A percentile compares a stretch with the other conserved stretches of the same genome.
Conservation (phyloP, 2,113 vertebrate genomes). For the Silurus meridionalis region DNA sequence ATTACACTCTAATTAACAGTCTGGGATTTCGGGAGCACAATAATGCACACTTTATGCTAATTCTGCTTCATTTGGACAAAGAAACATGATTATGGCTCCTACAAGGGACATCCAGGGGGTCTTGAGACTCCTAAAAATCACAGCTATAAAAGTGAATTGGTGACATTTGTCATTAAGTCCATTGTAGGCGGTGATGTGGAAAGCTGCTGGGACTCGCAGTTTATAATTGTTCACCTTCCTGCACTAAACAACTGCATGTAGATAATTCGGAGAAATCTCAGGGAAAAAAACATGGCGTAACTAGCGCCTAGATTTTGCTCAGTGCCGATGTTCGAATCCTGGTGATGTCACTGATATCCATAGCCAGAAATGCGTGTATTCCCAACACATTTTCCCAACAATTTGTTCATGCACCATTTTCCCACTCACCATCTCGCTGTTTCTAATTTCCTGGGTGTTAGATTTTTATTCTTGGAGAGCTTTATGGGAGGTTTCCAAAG, state of each 20-base stretch:
- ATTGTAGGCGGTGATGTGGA: background rate
- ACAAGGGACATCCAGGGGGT: background rate
- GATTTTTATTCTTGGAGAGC: no score
- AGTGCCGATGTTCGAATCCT: background rate
- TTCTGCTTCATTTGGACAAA: background rate
- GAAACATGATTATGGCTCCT: background rate
- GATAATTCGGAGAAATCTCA: background rate
- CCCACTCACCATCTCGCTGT: no score
- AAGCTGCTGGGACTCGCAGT: background rate
- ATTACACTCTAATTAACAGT: slow-evolving; percentile 3
- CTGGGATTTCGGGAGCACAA: background rate
- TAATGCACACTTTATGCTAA: slow-evolving; percentile 23
- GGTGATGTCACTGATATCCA: background rate
- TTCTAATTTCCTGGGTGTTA: no score
- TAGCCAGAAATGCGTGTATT: background rate
- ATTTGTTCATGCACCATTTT: no score
- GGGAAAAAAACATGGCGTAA: background rate
- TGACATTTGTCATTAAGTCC: slow-evolving; percentile 4
- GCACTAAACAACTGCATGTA: background rate
- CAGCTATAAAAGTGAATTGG: background rate
- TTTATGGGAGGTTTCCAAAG: no score
- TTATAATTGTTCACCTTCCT: background rate
- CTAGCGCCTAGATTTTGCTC: background rate
- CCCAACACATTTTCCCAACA: background rate
- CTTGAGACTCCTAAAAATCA: background rate